These are phyloP conservation scores for Orchestia grillus DNA, from an alignment of 1,140 invertebrate species.

Conservation along the genomic window DNA sequence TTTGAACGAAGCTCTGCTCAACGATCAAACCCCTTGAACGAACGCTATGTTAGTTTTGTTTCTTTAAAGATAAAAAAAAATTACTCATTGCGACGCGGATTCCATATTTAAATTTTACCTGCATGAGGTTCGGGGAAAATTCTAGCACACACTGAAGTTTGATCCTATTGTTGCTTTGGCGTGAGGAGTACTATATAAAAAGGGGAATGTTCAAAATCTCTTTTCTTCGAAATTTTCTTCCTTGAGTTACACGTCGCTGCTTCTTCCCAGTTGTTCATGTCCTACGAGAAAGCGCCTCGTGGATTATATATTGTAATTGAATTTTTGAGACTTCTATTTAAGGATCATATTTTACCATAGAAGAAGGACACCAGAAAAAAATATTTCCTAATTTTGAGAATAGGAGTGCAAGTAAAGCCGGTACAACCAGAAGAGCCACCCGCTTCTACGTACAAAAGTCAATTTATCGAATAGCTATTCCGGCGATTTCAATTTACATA, in stretches of 20 bases:
- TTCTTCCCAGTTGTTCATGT: not conserved
- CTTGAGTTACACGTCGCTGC: not conserved
- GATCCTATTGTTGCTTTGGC: not conserved
- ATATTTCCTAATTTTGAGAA: too few species aligned
- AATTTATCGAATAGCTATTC: too few species aligned
- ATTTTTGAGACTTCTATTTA: not conserved
- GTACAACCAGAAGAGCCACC: too few species aligned
- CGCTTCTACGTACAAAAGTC: too few species aligned
- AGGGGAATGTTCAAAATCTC: not conserved
- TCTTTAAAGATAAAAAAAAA: too few species aligned
- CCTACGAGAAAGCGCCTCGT: not conserved
- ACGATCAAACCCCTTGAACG: too few species aligned
- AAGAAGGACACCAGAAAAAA: too few species aligned
- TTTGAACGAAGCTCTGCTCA: too few species aligned
- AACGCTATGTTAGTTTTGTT: not conserved
- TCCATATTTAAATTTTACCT: not conserved
- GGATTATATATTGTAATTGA: not conserved
- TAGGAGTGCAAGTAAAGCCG: too few species aligned
- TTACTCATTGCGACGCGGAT: not conserved
- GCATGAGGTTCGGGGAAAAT: not conserved
- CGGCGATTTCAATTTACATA: too few species aligned
- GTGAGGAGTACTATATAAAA: not conserved
- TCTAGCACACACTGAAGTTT: not conserved
- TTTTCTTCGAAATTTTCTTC: not conserved
- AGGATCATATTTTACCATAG: not conserved